phyloP scores from a whole-genome alignment of 2,113 vertebrate species.

The Pelobates fuscus region DNA sequence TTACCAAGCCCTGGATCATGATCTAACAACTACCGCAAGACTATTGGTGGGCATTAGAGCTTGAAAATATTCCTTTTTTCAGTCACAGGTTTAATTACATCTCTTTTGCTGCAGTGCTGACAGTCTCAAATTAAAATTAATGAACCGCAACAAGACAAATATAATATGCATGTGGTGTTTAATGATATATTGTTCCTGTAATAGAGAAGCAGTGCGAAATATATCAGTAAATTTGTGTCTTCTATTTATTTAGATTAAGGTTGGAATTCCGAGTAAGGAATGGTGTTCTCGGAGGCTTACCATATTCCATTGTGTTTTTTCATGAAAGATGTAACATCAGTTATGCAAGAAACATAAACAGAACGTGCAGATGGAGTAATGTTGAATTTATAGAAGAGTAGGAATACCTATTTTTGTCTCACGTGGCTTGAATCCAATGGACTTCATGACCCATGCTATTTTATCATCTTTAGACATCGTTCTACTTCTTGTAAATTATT shows the following conservation, averaged over 20 bases:
- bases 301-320: neutral
- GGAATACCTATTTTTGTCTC: neutral
- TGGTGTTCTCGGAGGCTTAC: neutral
- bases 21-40: conserved; percentile 68
- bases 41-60: conserved; percentile 57
- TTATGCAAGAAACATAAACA: conserved; percentile 27
- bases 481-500: neutral
- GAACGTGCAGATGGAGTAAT: conserved; percentile 2
- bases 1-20: conserved; percentile 68
- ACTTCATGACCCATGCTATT: neutral
- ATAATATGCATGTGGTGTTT: conserved; percentile 59
- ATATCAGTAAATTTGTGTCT: conserved; percentile 53
- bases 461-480: neutral
- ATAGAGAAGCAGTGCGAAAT: conserved; percentile 51
- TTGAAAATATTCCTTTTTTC: conserved; percentile 64
- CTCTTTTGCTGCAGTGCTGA: conserved; percentile 60
- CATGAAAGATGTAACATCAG: neutral
- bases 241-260: conserved; percentile 37
- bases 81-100: conserved; percentile 74
- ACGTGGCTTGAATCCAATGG: neutral
- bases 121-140: conserved; percentile 76
- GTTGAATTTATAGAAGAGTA: neutral
- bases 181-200: conserved; percentile 63
- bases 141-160: conserved; percentile 69
- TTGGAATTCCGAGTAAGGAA: conserved; percentile 1